Evolutionary conservation across 2,797 vertebrate species (phyloP), one percentile per base, ranked within the genome.

Genomic region (Spea hammondii): DNA sequence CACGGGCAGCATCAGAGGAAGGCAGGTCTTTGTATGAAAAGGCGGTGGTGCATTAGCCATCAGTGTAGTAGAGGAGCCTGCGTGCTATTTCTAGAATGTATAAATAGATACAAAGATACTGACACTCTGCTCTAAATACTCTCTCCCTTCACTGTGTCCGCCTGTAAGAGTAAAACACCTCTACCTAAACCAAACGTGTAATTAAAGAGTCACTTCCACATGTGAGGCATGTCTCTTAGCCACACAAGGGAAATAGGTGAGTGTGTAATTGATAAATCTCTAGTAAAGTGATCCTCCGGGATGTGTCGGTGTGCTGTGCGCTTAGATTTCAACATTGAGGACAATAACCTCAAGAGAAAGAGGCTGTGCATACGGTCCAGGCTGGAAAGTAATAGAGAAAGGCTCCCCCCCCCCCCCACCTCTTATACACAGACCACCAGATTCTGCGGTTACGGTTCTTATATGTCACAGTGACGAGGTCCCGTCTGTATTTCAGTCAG

Each of bases 201-300:
- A 32, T 53, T 9, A 49, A 51, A 46, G 54, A 12, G 17, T 51
- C 6, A 44, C 32, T 65, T 65, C 62, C 49, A 57, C 8, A 32
- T 55, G n/a, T 6, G 67, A 47, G 53, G n/a, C 6, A 8, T 50
- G 12, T 46, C 54, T 46, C 17, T 44, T 59, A 72, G 46, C 53
- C 53, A 14, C 78, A 46, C 64, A 65, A 53, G 69, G 79, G 79
- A 68, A 49, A 69, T 57, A 71, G 73, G 70, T 71, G 69, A 80
- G 79, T 76, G 59, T 72, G 47, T 81, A 81, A 81, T 81, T 81
- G 70, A 81, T 81, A 81, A 81, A 81, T 72, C 32, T 81, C 64
- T 67, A 72, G 60, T 77, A 81, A 77, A 73, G 5, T 77, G 65
- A 77, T 77, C 79, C 65, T 60, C 7, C 14, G 70, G 64, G 79